Conservation (phyloP, 2,797 vertebrate species). For the Coregonus suidteri region DNA sequence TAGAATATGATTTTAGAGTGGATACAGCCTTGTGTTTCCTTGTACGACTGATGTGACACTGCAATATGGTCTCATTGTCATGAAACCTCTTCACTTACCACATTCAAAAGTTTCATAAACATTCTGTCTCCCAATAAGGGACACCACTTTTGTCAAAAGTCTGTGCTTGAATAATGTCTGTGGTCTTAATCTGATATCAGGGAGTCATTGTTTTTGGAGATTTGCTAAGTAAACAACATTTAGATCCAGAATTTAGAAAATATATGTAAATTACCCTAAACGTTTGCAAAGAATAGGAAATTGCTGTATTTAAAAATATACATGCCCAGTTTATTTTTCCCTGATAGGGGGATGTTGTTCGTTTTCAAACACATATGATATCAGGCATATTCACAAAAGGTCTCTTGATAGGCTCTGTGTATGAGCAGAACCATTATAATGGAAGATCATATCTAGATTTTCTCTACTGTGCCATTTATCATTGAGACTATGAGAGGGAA, state of each 20-base stretch:
- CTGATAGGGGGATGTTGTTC: no score
- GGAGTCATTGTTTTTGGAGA: no score
- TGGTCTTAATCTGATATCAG: no score
- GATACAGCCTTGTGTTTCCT: not conserved
- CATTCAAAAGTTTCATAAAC: not conserved
- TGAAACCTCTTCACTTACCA: not conserved
- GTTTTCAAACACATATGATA: not conserved
- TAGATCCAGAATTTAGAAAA: no score
- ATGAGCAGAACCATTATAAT: slow-evolving; percentile 29
- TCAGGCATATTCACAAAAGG: not conserved
- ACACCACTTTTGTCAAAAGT: no score
- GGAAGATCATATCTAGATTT: slow-evolving; percentile 34
- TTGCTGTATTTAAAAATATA: no score
- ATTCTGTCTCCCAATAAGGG: not conserved
- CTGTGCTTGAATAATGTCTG: no score
- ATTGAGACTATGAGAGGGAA: slow-evolving; percentile 57
- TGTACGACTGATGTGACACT: not conserved
- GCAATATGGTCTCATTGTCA: not conserved
- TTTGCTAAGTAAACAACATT: no score
- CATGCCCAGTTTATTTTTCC: slow-evolving; percentile 41
- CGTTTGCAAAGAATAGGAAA: no score
- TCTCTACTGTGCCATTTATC: slow-evolving; percentile 57
- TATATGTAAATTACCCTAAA: no score
- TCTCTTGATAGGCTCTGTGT: slow-evolving; percentile 16
- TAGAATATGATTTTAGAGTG: not conserved